Conservation (phyloP, 2,888 invertebrate species). For the Digitonthophagus gazella region DNA sequence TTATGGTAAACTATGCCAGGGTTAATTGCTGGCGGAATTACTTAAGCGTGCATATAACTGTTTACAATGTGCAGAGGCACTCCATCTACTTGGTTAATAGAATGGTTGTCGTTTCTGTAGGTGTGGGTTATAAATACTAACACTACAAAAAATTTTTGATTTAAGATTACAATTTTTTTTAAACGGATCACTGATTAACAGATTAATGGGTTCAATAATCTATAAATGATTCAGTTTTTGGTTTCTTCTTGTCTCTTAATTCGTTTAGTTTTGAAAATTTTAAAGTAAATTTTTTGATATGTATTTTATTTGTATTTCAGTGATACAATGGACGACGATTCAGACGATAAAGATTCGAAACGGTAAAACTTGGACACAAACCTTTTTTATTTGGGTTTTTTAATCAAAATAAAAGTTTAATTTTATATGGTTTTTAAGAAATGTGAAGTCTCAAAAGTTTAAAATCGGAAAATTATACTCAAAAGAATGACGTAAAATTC, state of each 20-base stretch:
- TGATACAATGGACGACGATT: slow-evolving; percentile 75
- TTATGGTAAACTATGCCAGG: slow-evolving; percentile 15
- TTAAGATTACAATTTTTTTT: no score
- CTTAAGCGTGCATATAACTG: slow-evolving; percentile 2
- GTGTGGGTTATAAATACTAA: not conserved
- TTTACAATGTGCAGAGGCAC: not conserved
- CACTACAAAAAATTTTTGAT: no score
- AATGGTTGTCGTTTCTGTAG: not conserved
- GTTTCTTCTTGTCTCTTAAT: no score
- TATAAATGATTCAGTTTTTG: no score
- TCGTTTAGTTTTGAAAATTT: no score
- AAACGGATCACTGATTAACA: no score
- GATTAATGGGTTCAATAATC: no score
- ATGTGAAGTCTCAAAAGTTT: no score
- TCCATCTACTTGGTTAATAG: not conserved
- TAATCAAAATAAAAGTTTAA: not conserved
- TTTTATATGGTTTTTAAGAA: no score
- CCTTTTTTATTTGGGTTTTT: not conserved
- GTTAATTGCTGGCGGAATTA: slow-evolving; percentile 12
- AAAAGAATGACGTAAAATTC: no score
- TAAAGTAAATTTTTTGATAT: no score
- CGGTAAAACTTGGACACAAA: slow-evolving; percentile 65
- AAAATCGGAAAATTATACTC: no score
- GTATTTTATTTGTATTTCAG: slow-evolving; percentile 48
- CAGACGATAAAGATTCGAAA: slow-evolving; percentile 81